Percentiles rank a stretch among this genome's conserved stretches.
These are phyloP conservation scores for Ylistrum balloti DNA, from an alignment of 1,140 invertebrate species.

Conservation along the genomic window DNA sequence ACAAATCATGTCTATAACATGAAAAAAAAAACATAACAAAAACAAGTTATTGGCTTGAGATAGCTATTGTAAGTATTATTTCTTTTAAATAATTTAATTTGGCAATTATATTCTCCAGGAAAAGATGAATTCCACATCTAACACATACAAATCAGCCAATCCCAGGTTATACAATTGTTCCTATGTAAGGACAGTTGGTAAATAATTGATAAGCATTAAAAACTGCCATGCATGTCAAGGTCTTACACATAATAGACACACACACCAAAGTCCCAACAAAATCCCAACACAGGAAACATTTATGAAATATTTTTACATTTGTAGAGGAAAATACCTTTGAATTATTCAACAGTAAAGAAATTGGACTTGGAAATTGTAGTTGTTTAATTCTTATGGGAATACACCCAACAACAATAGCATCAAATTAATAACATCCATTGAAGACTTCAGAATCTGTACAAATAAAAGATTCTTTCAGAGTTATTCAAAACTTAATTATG, in stretches of 20 bases:
- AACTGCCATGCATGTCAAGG: background rate
- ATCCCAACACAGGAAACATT: background rate
- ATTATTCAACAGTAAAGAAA: slow-evolving; percentile 40
- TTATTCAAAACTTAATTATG: background rate
- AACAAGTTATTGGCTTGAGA: background rate
- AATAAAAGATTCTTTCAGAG: background rate
- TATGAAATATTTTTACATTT: slow-evolving; percentile 24
- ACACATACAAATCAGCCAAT: background rate
- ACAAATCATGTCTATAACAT: background rate
- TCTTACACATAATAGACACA: background rate
- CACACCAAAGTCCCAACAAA: background rate
- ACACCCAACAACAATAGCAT: background rate
- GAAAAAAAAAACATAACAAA: background rate
- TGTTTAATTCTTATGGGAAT: background rate
- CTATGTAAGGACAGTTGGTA: background rate
- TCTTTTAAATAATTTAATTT: background rate
- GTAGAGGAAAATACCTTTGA: background rate
- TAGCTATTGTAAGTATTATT: background rate
- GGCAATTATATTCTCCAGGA: background rate
- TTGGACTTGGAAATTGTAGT: slow-evolving; percentile 1
- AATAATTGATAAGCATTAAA: slow-evolving; percentile 30
- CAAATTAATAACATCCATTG: background rate
- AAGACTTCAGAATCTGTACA: background rate
- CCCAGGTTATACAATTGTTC: background rate
- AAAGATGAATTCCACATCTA: background rate